phyloP scores from a whole-genome alignment of 2,888 invertebrate species.

The Drosophila picticornis region DNA sequence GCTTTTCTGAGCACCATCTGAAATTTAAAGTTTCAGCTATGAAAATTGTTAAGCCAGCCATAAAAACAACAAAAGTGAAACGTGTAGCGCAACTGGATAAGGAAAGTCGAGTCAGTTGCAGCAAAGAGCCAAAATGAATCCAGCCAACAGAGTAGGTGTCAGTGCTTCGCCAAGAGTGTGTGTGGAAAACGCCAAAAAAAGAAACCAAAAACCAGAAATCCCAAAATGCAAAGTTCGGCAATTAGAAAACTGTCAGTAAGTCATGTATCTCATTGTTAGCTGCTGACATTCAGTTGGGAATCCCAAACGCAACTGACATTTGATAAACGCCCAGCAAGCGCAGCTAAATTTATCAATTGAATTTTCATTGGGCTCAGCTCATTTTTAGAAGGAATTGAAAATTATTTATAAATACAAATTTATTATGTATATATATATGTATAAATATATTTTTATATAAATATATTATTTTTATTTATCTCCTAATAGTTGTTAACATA shows the following conservation, averaged over 20 bases:
- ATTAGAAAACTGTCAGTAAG: constrained; percentile 38
- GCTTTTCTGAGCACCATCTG: not conserved
- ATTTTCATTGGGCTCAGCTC: not conserved
- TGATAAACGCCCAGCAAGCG: constrained; percentile 8
- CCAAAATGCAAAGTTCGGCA: constrained; percentile 22
- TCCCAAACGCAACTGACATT: constrained; percentile 21
- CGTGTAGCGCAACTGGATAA: not conserved
- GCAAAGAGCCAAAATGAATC: constrained; percentile 1
- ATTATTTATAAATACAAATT: not conserved
- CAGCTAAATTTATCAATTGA: not conserved
- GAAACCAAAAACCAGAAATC: not conserved
- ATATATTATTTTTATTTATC: not conserved
- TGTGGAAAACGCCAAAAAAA: not conserved
- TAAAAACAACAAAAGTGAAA: not conserved
- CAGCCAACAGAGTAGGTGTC: constrained; percentile 7
- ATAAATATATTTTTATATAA: not conserved
- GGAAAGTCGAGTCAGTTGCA: not conserved
- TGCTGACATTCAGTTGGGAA: constrained; percentile 3
- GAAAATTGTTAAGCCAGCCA: not conserved
- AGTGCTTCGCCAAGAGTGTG: not conserved
- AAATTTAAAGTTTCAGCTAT: not conserved
- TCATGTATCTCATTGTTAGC: constrained; percentile 17
- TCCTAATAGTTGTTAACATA: not conserved
- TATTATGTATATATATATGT: no score
- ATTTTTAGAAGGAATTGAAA: not conserved